Conservation (phyloP, 1,140 invertebrate genomes). For the Megalopta genalis region DNA sequence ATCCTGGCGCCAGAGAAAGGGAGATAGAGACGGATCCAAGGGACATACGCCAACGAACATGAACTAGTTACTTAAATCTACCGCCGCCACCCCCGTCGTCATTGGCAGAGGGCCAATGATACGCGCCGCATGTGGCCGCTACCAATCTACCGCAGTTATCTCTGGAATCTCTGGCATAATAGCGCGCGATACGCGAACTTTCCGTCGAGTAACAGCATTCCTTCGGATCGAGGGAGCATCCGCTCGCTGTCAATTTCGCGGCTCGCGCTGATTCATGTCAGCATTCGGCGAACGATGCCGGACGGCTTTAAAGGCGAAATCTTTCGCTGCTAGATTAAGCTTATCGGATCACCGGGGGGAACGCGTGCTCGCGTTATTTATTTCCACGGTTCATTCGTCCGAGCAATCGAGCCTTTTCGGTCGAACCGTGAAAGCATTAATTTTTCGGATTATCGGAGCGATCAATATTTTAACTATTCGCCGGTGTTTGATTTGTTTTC, state of each 20-base stretch:
- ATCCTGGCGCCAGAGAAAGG: slow-evolving; percentile 36
- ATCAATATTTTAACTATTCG: too few species aligned
- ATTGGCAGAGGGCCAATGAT: slow-evolving; percentile 38
- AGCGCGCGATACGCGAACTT: slow-evolving; percentile 23
- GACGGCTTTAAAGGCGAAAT: neutral
- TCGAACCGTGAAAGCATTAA: too few species aligned
- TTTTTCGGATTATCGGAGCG: too few species aligned
- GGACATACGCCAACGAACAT: slow-evolving; percentile 40
- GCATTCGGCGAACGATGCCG: neutral
- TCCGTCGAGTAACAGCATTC: slow-evolving; percentile 23
- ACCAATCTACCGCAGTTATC: slow-evolving; percentile 44
- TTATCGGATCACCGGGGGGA: neutral
- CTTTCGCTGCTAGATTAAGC: neutral
- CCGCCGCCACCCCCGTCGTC: slow-evolving; percentile 7
- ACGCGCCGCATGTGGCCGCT: slow-evolving; percentile 30
- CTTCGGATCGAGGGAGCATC: neutral
- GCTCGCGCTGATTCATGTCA: neutral
- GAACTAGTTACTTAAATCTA: slow-evolving; percentile 50
- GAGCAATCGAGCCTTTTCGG: too few species aligned
- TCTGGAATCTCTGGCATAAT: slow-evolving; percentile 26
- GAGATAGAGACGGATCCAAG: neutral
- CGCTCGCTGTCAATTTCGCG: neutral
- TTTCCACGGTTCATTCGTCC: too few species aligned
- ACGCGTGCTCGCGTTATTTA: neutral
- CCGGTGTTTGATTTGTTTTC: too few species aligned